Evolutionary conservation across 2,888 invertebrate species (phyloP), one percentile per base, ranked within the genome.

Genomic region (Belgica antarctica): DNA sequence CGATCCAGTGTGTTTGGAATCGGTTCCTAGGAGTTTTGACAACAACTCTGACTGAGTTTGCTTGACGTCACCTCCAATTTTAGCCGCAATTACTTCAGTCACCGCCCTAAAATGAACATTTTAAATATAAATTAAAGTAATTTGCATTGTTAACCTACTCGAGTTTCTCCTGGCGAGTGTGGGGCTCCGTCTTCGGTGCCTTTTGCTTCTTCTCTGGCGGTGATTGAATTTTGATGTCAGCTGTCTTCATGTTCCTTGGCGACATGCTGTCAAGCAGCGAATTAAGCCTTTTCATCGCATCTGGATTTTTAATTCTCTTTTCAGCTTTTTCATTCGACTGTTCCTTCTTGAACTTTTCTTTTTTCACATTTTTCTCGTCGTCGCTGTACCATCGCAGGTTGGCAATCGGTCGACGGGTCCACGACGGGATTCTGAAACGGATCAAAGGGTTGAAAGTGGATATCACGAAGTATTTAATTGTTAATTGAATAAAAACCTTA

Each of bases 41-140:
- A 92, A 78, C 3, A 93, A 79, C 75, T 92, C 90, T 0, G 87
- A 84, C 78, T 92, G 89, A 0, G 87, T 89, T 74, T 71, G 34
- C 74, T 85, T 83, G 0, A 82, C 80, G 77, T 89, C 84, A 10
- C 88, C 89, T 62, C 87, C 87, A 1, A 92, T 76, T 36, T 83
- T 81, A 72, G 84, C 78, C 0, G 92, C 92, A n/a, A 91, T 90
- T 71, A 85, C 82, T 76, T 85, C 84, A 0, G 88, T 90, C 8
- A 92, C 92, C 74, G 7, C 10, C 22, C 61, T 70, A n/a, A n/a
- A n/a, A n/a, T n/a, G n/a, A n/a, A n/a, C n/a, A n/a, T n/a, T n/a
- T n/a, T n/a, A n/a, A n/a, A n/a, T n/a, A 17, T 15, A 12, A 5
- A 25, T 27, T 41, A 10, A 27, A n/a, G 15, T 5, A 24, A 1